These are phyloP conservation scores for Chionodraco myersi DNA, from an alignment of 2,113 vertebrate genomes.

Conservation along the genomic window DNA sequence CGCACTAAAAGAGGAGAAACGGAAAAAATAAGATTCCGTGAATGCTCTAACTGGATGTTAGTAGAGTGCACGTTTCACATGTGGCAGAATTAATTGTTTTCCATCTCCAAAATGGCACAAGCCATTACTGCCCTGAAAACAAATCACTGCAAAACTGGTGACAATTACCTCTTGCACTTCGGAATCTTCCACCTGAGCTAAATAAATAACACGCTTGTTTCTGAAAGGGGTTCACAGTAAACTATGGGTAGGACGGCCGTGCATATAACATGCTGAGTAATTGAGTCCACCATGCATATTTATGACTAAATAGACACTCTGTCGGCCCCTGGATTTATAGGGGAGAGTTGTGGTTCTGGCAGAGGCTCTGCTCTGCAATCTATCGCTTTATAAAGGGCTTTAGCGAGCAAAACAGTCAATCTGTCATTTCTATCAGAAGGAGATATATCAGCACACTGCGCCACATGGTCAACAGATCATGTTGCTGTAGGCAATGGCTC, in stretches of 20 bases:
- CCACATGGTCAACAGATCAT: slow-evolving; percentile 45
- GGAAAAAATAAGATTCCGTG: neutral
- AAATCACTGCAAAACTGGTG: slow-evolving; percentile 48
- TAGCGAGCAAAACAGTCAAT: slow-evolving; percentile 69
- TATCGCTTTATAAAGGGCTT: slow-evolving; percentile 76
- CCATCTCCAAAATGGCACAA: slow-evolving; percentile 38
- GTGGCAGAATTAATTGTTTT: slow-evolving; percentile 37
- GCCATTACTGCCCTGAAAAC: slow-evolving; percentile 28
- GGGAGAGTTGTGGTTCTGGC: slow-evolving; percentile 66
- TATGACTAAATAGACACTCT: slow-evolving; percentile 71
- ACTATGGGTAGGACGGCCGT: slow-evolving; percentile 31
- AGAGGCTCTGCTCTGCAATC: slow-evolving; percentile 49
- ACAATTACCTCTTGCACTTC: slow-evolving; percentile 17
- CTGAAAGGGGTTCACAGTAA: slow-evolving; percentile 41
- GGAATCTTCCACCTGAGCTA: slow-evolving; percentile 46
- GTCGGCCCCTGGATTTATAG: slow-evolving; percentile 68
- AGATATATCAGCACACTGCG: slow-evolving; percentile 45
- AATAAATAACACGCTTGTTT: slow-evolving; percentile 69
- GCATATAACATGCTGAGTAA: slow-evolving; percentile 65
- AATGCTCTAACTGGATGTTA: neutral
- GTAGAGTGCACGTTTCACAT: neutral
- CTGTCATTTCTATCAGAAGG: slow-evolving; percentile 58
- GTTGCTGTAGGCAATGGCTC: slow-evolving; percentile 27
- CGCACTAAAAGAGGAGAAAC: neutral
- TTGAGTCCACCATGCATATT: slow-evolving; percentile 76